Evolutionary conservation across 2,113 vertebrate genomes (phyloP).

Genomic region (Sakesphorus luctuosus): DNA sequence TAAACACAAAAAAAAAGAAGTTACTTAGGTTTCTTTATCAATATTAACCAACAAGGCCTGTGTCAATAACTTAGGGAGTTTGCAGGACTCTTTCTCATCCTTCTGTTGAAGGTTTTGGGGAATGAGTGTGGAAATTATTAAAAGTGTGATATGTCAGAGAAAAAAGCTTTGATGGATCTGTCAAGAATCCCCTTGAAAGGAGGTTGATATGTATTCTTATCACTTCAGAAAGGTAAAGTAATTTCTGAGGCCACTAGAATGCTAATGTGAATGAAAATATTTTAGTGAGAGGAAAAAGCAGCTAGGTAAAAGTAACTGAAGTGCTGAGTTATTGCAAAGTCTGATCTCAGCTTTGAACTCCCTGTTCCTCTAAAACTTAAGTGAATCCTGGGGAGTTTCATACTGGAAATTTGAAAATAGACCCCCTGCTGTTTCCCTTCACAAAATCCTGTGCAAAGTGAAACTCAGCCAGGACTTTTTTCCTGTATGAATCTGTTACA

Average conservation of each 20-base stretch:
- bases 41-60: neutral
- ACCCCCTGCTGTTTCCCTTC: neutral
- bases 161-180: neutral
- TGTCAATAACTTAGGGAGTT: neutral
- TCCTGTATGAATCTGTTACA: neutral
- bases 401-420: neutral
- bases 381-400: neutral
- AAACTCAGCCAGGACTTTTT: neutral
- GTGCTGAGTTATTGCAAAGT: neutral
- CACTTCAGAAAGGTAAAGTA: neutral
- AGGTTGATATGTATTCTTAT: neutral
- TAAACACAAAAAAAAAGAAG: neutral
- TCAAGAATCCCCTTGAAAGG: neutral
- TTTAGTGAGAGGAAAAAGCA: neutral
- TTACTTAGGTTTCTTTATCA: neutral
- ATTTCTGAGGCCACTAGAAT: neutral
- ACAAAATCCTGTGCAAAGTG: neutral
- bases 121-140: neutral
- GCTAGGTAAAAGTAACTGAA: neutral
- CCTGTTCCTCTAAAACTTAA: neutral
- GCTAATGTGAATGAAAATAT: neutral
- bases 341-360: neutral
- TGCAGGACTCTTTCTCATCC: neutral
- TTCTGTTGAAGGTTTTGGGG: neutral
- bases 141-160: neutral